A percentile compares a stretch with the other conserved stretches of the same genome.
Conservation (phyloP, 2,113 vertebrate species). For the Damaliscus lunatus region DNA sequence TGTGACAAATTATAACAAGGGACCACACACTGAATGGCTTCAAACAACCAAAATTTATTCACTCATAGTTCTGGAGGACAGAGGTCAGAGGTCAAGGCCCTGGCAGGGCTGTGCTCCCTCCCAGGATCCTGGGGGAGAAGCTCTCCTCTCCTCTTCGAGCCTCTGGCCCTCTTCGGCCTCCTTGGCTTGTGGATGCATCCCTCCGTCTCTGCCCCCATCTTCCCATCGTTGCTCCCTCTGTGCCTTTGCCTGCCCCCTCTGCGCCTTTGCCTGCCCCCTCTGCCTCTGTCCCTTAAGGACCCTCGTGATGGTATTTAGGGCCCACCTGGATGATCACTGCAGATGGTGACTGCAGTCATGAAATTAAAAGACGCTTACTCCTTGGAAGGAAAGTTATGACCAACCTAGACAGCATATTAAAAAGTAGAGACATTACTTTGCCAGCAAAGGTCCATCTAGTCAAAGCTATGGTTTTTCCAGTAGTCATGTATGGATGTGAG, state of each 20-base stretch:
- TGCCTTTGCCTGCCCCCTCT: neutral
- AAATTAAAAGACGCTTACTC: neutral
- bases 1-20: neutral
- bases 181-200: neutral
- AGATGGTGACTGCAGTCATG: neutral
- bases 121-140: rapidly evolving
- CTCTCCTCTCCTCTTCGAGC: neutral
- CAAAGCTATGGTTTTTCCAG: neutral
- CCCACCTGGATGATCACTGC: neutral
- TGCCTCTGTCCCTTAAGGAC: neutral
- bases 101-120: neutral
- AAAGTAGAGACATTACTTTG: neutral
- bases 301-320: neutral
- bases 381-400: neutral
- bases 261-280: neutral
- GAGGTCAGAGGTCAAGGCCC: neutral
- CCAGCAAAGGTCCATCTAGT: neutral
- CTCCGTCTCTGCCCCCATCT: no score
- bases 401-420: neutral
- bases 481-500: neutral
- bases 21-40: neutral
- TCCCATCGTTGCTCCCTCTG: rapidly evolving
- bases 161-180: neutral
- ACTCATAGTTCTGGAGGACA: neutral
- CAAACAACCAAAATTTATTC: neutral